A percentile compares a stretch with the other conserved stretches of the same genome.
These are phyloP conservation scores for Aphodius sticticus DNA, from an alignment of 2,888 invertebrate species.

Conservation along the genomic window DNA sequence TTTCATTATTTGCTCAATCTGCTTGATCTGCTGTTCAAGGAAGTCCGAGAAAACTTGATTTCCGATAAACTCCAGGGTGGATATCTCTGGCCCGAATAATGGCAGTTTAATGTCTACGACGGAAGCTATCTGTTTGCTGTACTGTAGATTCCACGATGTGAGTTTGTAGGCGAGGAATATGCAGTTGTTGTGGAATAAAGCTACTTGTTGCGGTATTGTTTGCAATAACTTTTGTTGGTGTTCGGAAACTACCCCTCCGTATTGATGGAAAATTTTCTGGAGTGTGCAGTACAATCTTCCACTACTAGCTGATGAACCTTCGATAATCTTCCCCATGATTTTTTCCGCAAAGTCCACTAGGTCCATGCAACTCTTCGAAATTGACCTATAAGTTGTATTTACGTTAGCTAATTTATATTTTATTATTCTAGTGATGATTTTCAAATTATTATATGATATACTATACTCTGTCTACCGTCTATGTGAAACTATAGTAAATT, in stretches of 20 bases:
- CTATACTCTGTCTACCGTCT: too few relatives aligned
- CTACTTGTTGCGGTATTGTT: slow-evolving; percentile 88
- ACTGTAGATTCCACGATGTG: slow-evolving; percentile 72
- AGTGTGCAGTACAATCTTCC: slow-evolving; percentile 74
- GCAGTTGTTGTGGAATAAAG: slow-evolving; percentile 91
- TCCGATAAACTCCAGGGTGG: slow-evolving; percentile 72
- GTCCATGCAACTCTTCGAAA: slow-evolving; percentile 71
- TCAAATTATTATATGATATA: not conserved
- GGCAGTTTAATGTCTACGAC: slow-evolving; percentile 60
- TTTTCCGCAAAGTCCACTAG: slow-evolving; percentile 69
- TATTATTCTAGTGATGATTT: not conserved
- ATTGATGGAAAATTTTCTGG: slow-evolving; percentile 78
- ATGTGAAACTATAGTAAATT: too few relatives aligned
- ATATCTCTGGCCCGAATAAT: slow-evolving; percentile 74
- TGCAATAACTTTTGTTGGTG: slow-evolving; percentile 82
- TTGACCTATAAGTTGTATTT: slow-evolving; percentile 61
- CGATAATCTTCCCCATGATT: slow-evolving; percentile 72
- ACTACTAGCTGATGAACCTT: slow-evolving; percentile 69
- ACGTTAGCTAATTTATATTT: not conserved
- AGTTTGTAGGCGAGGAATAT: slow-evolving; percentile 84
- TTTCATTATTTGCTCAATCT: slow-evolving; percentile 77
- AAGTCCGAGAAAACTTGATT: slow-evolving; percentile 76
- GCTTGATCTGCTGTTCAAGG: slow-evolving; percentile 77
- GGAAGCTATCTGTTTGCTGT: slow-evolving; percentile 69
- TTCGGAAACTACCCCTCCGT: slow-evolving; percentile 78